Percentiles rank a stretch among this genome's conserved stretches.
phyloP scores from a whole-genome alignment of 2,113 vertebrate species.

The Myotis davidii region DNA sequence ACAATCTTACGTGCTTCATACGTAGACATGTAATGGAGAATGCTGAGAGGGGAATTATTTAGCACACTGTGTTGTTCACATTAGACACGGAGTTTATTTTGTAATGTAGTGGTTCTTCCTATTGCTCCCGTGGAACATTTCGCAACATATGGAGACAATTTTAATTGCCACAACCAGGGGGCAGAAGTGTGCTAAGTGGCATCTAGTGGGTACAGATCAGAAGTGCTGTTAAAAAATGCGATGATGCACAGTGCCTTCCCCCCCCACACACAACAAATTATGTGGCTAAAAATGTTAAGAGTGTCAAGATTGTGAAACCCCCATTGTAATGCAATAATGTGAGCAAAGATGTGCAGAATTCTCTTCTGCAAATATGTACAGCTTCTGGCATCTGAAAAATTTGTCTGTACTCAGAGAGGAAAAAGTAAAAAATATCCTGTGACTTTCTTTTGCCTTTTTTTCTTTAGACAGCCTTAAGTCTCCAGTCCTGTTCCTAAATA shows the following conservation, averaged over 20 bases:
- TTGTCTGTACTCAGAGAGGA: background rate
- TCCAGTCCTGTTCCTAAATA: background rate
- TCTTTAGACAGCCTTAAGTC: background rate
- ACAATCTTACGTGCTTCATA: background rate
- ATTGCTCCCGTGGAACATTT: background rate
- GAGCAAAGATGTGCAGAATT: background rate
- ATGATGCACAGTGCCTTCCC: rapidly evolving
- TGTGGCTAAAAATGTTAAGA: background rate
- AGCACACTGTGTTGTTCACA: background rate
- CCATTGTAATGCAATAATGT: background rate
- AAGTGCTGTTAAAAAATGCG: background rate
- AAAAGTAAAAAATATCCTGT: background rate
- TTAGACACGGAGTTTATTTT: background rate
- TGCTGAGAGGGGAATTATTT: background rate
- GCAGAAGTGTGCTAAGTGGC: background rate
- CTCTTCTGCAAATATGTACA: background rate
- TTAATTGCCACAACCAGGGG: background rate
- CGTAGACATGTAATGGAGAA: background rate
- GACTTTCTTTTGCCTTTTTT: background rate
- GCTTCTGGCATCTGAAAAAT: background rate
- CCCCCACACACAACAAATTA: too few species aligned
- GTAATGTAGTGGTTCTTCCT: background rate
- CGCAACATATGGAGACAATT: background rate
- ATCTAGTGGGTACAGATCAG: background rate
- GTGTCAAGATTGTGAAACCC: background rate